These are phyloP conservation scores for Sebastes elongatus DNA, from an alignment of 2,797 vertebrate genomes.

Conservation along the genomic window DNA sequence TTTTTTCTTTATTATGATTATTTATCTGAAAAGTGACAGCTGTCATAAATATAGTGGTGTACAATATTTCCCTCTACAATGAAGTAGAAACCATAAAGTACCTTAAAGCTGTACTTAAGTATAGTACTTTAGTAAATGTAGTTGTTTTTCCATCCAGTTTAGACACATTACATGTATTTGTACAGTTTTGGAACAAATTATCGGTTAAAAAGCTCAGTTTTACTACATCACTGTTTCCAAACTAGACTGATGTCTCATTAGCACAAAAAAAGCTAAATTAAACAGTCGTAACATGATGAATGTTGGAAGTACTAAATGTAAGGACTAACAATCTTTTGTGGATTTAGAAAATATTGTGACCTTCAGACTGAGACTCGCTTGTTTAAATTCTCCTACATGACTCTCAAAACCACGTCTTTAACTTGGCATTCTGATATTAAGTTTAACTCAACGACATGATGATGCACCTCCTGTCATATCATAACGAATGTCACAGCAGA, in stretches of 20 bases:
- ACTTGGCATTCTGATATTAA: background rate
- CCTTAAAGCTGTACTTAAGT: background rate
- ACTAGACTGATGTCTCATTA: background rate
- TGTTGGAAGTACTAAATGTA: background rate
- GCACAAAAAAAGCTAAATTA: background rate
- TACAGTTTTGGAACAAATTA: too few species aligned
- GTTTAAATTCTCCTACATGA: background rate
- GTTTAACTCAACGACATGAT: background rate
- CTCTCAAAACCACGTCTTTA: background rate
- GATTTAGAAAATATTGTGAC: background rate
- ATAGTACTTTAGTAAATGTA: background rate
- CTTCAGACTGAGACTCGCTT: background rate
- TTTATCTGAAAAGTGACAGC: too few species aligned
- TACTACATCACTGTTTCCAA: too few species aligned
- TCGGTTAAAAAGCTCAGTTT: fast-evolving
- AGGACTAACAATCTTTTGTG: background rate
- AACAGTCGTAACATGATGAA: background rate
- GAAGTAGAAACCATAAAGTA: too few species aligned
- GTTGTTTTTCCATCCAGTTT: background rate
- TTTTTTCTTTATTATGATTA: too few species aligned
- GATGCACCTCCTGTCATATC: background rate
- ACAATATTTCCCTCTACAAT: too few species aligned
- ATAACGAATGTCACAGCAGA: background rate
- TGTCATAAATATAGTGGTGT: too few species aligned
- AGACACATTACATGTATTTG: too few species aligned